Base-by-base conservation (phyloP, 2,888 invertebrate genomes). In the Unio pictorum region DNA sequence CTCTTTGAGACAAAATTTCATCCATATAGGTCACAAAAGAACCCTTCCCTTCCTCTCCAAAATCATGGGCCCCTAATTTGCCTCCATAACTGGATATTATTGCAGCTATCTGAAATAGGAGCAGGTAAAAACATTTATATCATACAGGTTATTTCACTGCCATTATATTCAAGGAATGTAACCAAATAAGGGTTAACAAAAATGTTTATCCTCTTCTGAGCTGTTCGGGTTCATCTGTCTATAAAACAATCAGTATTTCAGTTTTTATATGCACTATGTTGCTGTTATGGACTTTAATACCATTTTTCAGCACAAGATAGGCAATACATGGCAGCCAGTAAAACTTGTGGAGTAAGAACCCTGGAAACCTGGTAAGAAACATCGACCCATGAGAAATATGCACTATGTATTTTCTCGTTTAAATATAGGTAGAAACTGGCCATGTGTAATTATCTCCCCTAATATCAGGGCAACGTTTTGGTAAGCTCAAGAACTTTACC, bases 21-120 rank as follows among this genome's bases (percentile, higher is more conserved):
- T 78, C 74, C 55, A 84, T 74, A 23, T 82, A 77, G 23, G 73
- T 68, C 67, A 84, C 84, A 70, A 83, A 81, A 64, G 77, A 70
- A 17, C 69, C 77, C 45, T 45, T 45, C 45, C 45, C 45, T 45
- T 45, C 45, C 45, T 45, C 45, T 45, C 45, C 45, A 45, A 45
- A 45, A 45, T 45, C 45, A 45, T 45, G 3, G 71, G 66, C 69
- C 72, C 73, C 85, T 84, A 79, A 87, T 80, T 75, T 61, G 8
- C 87, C 88, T 15, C 88, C 87, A 79, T 83, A 87, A 76, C 87
- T 88, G 64, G 84, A 84, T 62, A 88, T 78, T 67, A 88, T 86
- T 69, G 81, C 87, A 75, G 87, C 86, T 68, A 88, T 87, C 88
- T 88, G 82, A 73, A 78, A 77, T 70, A 67, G 61, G 34, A 26